These are phyloP conservation scores for Ifrita kowaldi DNA, from an alignment of 2,113 vertebrate genomes.

Conservation along the genomic window DNA sequence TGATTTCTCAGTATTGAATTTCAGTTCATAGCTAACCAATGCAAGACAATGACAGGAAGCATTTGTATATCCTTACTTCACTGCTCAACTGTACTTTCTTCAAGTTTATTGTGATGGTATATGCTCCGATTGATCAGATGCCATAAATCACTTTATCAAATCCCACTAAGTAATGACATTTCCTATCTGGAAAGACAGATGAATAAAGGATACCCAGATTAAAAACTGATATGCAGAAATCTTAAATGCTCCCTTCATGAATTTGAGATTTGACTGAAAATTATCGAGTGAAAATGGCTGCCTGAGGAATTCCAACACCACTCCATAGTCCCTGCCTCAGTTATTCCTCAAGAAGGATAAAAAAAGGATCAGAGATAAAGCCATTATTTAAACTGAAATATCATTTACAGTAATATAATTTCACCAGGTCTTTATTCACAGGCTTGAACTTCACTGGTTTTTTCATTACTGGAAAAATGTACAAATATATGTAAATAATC, in stretches of 20 bases:
- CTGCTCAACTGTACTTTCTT: not conserved
- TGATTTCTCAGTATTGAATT: not conserved
- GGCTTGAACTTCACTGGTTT: not conserved
- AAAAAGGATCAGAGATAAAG: not conserved
- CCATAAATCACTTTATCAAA: constrained; percentile 2
- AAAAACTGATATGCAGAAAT: not conserved
- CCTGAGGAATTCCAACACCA: not conserved
- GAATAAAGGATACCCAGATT: not conserved
- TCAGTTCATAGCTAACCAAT: not conserved
- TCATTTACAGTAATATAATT: not conserved
- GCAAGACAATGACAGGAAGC: not conserved
- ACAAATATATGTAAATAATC: not conserved
- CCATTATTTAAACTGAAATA: not conserved
- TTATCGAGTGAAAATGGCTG: not conserved
- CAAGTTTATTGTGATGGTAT: not conserved
- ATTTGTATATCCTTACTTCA: not conserved
- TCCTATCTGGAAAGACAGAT: not conserved
- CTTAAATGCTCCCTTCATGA: not conserved
- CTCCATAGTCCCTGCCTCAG: not conserved
- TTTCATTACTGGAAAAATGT: not conserved
- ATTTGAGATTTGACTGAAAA: not conserved
- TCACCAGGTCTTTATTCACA: not conserved
- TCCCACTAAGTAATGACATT: not conserved
- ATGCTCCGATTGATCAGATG: not conserved
- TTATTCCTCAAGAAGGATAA: not conserved